Conservation (phyloP, 1,140 invertebrate genomes). For the Drosophila kurseongensis region DNA sequence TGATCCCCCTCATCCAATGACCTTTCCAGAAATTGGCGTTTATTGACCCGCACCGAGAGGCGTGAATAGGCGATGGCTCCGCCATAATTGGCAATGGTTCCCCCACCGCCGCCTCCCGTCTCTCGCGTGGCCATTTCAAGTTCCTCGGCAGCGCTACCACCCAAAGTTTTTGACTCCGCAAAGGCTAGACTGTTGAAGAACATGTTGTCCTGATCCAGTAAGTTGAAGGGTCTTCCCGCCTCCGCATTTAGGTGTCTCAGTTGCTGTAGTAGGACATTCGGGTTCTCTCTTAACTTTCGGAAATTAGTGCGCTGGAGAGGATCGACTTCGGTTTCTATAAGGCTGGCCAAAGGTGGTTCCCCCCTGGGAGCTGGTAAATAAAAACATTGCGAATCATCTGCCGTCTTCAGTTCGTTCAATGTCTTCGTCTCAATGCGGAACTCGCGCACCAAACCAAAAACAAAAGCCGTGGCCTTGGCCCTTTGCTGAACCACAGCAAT, state of each 20-base stretch:
- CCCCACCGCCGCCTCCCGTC: slow-evolving; percentile 12
- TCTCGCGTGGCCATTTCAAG: slow-evolving; percentile 10
- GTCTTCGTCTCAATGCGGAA: slow-evolving; percentile 69
- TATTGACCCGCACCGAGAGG: slow-evolving; percentile 23
- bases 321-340: slow-evolving; percentile 1
- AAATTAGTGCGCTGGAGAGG: slow-evolving; percentile 60
- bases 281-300: slow-evolving; percentile 60
- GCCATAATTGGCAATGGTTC: background rate
- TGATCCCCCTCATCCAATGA: background rate
- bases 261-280: slow-evolving; percentile 52
- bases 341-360: background rate
- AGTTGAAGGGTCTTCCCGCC: slow-evolving; percentile 37
- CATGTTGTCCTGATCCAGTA: slow-evolving; percentile 71
- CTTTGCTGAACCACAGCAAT: background rate
- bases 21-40: background rate
- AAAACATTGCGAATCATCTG: slow-evolving; percentile 57
- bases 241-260: slow-evolving; percentile 34
- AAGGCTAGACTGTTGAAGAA: slow-evolving; percentile 63
- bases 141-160: background rate
- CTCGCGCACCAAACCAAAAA: slow-evolving; percentile 51
- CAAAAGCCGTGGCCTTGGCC: background rate
- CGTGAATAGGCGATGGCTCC: slow-evolving; percentile 11
- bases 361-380: slow-evolving; percentile 47
- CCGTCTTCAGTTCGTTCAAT: slow-evolving; percentile 59
- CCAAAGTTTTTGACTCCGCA: slow-evolving; percentile 1